These are phyloP conservation scores for Cheilosia impressa DNA, from an alignment of 2,888 invertebrate species.

Conservation along the genomic window DNA sequence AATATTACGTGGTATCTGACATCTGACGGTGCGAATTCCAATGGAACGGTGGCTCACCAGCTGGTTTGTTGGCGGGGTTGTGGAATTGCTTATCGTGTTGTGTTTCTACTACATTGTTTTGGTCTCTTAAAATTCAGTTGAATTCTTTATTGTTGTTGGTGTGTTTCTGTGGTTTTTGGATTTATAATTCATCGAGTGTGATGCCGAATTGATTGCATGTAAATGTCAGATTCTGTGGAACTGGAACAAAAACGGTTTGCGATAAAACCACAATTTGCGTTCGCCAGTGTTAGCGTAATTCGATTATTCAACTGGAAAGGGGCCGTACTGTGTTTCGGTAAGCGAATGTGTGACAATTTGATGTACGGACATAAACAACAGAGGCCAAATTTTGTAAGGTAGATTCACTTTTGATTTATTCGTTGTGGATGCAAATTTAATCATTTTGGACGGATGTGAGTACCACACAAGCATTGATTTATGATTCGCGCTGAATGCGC, in stretches of 20 bases:
- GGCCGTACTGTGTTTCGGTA: not conserved
- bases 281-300: slow-evolving; percentile 10
- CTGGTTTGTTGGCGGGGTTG: slow-evolving; percentile 7
- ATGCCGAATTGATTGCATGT: not conserved
- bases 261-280: not conserved
- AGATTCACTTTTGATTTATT: no score
- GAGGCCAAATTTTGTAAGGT: no score
- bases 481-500: no score
- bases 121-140: slow-evolving; percentile 17
- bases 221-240: not conserved
- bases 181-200: not conserved
- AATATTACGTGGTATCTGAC: slow-evolving; percentile 51
- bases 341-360: not conserved
- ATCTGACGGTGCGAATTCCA: slow-evolving; percentile 41
- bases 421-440: no score
- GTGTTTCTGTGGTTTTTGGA: slow-evolving; percentile 3
- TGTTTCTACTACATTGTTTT: not conserved
- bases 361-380: no score
- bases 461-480: no score
- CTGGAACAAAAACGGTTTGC: slow-evolving; percentile 14
- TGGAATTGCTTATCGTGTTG: slow-evolving; percentile 14
- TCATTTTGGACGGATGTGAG: no score
- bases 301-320: slow-evolving; percentile 6
- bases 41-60: slow-evolving; percentile 8
- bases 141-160: not conserved